Evolutionary conservation across 2,113 vertebrate species (phyloP), one percentile per base, ranked within the genome.

Genomic region (Saccopteryx leptura): DNA sequence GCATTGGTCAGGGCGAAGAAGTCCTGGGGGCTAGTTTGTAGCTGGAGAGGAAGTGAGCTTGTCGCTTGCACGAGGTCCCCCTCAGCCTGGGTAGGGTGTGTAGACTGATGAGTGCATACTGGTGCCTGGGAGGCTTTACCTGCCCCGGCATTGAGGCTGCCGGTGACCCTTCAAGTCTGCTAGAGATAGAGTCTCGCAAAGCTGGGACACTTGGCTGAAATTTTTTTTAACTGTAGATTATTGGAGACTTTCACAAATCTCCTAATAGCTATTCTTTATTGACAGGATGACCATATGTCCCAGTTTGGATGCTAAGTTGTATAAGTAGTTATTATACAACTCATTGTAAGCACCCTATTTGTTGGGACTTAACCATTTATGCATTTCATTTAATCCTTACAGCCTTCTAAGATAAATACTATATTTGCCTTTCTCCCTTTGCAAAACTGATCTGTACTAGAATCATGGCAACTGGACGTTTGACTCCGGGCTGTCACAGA

Each of bases 401-500:
- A 56, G 2, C 75, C 75, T 79, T 80, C 56, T 48, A 33, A 93
- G 76, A 48, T 18, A 33, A 24, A 58, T 24, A 10, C 71, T 61
- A 0, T 21, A 12, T 60, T 28, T 61, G 50, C 13, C 39, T 5
- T 69, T 58, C n/a, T 24, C 52, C 14, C 23, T 86, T 86, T 46
- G 61, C 15, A 56, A 68, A 91, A 56, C 17, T 54, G 24, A 13
- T 12, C 26, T 48, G 15, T 14, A n/a, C 26, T 2, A 5, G 48
- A 56, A 19, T 69, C 33, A 0, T 4, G 3, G 56, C 23, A n/a
- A 10, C 9, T 2, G 18, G 80, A 48, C 5, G 3, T 13, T 24
- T 17, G 19, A 14, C 18, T 28, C 21, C 24, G 6, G 0, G 0
- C 48, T 66, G 24, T 84, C 26, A 4, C 28, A 13, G 60, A 58